Base-by-base conservation (phyloP, 2,888 invertebrate genomes). In the Lepas anatifera region DNA sequence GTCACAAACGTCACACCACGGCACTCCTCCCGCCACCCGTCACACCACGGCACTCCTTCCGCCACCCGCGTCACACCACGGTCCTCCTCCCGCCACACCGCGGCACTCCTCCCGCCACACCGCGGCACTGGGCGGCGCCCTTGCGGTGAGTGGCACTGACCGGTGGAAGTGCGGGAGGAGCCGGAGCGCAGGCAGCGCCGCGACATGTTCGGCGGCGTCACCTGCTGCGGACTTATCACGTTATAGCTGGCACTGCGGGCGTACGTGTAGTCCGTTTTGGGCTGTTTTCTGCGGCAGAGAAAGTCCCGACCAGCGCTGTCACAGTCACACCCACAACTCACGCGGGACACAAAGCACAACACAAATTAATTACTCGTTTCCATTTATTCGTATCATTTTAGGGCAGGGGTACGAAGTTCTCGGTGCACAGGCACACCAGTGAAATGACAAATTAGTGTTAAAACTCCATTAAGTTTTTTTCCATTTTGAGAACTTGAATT, bases 121-220 rank as follows among this genome's bases (percentile, higher is more conserved):
- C 43, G 3, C 10, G 10, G 3, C 43, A 18, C 43, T 22, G 3
- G 18, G 3, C 43, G 18, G 18, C 43, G 3, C 25, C 48, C 48
- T 25, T 10, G 4, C 25, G 8, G 8, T 16, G 10, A 4, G 18
- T 22, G 3, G 18, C 43, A 46, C 43, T 46, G 43, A 46, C 43
- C 43, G 43, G 13, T 22, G 18, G 3, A 22, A 4, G 18, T 50
- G n/a, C 25, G 8, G 25, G 6, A 7, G 48, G 7, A 7, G 48
- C 1, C 48, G 25, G 58, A 58, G 58, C 32, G 58, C 32, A 58
- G 58, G 16, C 58, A 58, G 29, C 58, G 58, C 2, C 58, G 58
- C 16, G 58, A 58, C 58, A 58, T 58, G 58, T 58, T 58, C 6
- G 58, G 58, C 32, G 58, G 58, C 58, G 58, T 58, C 58, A 58